Conservation (phyloP, 2,113 vertebrate species). For the Hystrix cristata region DNA sequence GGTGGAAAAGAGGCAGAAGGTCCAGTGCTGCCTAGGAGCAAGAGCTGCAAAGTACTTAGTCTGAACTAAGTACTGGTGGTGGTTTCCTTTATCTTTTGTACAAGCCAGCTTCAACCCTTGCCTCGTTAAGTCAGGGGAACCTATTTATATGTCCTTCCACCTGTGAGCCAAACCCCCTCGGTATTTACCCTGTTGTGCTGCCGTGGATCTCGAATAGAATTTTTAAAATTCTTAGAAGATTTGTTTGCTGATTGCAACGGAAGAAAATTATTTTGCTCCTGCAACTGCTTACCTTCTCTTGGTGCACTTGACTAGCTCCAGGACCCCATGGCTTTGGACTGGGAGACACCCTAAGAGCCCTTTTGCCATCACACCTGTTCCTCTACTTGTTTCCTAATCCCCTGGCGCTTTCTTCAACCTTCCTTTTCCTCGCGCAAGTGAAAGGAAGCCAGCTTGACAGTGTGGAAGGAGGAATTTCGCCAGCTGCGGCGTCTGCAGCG, state of each 20-base stretch:
- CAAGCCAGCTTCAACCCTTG: slow-evolving; percentile 12
- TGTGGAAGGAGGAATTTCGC: slow-evolving; percentile 70
- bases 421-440: slow-evolving; percentile 60
- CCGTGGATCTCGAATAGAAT: slow-evolving; percentile 61
- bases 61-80: background rate
- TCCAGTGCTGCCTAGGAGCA: background rate
- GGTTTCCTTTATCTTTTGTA: background rate
- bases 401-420: slow-evolving; percentile 48
- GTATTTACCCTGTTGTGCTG: slow-evolving; percentile 54
- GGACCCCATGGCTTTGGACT: background rate
- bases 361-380: slow-evolving; percentile 77
- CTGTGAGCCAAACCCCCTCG: background rate
- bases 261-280: slow-evolving; percentile 41
- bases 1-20: background rate
- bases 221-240: slow-evolving; percentile 43
- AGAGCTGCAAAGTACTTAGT: background rate
- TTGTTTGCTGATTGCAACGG: slow-evolving; percentile 42
- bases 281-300: background rate
- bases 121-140: slow-evolving; percentile 29
- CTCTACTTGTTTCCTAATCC: slow-evolving; percentile 72
- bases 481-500: slow-evolving; percentile 72
- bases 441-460: slow-evolving; percentile 59
- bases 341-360: background rate
- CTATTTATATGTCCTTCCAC: slow-evolving; percentile 33
- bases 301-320: background rate